Base-by-base conservation (phyloP, 2,113 vertebrate species). In the Aptenodytes patagonicus region DNA sequence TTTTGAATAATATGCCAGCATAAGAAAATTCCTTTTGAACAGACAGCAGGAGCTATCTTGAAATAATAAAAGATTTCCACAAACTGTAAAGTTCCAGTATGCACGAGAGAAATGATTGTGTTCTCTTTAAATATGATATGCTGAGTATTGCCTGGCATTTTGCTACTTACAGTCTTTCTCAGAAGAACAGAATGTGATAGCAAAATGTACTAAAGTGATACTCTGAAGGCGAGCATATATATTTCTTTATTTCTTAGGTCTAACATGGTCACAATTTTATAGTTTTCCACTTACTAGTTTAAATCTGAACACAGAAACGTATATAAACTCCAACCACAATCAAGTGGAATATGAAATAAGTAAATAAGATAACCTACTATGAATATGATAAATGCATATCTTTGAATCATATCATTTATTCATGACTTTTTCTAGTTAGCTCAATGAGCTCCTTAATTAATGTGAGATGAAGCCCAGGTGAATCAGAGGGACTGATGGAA, bases 401-500 rank as follows among this genome's bases (percentile, higher is more conserved):
- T 81, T 70, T 47, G 38, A 76, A 70, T 88, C 17, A 3, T 28
- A 28, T 65, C 2, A 89, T 89, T 91, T 69, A 94, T 82, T 84
- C 2, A 31, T 60, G 21, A 66, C 6, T 83, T 58, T 76, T 72
- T 75, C 84, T 68, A 44, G 32, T 65, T 28, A 68, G 40, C 17
- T n/a, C 61, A 71, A 38, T 70, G 91, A 84, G 10, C 15, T 61
- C 55, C 68, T 65, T 94, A 96, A 84, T 86, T 93, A 72, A 47
- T 64, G n/a, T 83, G 70, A 92, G 73, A 36, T 66, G 65, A 95
- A 97, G 49, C 64, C 60, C 83, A 88, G 54, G 80, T 90, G 85
- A 93, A 89, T 40, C 51, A 86, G 46, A 62, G 46, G 62, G 28
- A 28, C 83, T 83, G 77, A 62, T 47, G 64, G 90, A 93, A 93